Evolutionary conservation across 2,797 vertebrate species (phyloP).

Genomic region (Galaxias olidus): DNA sequence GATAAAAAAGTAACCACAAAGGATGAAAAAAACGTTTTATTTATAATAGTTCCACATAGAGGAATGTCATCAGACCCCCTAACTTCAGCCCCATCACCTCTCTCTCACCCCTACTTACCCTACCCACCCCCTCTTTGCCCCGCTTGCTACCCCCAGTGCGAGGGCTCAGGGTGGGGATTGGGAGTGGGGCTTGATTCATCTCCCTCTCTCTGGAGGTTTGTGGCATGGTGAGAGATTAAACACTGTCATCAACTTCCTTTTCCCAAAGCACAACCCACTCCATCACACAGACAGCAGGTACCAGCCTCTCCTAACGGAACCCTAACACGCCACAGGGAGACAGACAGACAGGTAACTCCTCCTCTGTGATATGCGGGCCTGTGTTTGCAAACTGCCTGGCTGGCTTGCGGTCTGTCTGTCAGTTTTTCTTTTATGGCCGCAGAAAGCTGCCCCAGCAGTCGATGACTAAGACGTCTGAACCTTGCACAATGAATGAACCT

Average conservation of each 20-base stretch:
- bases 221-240: conserved; percentile 50
- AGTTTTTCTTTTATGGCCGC: conserved; percentile 17
- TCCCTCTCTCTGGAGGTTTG: conserved; percentile 19
- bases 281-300: conserved; percentile 55
- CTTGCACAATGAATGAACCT: too few relatives aligned
- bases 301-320: conserved; percentile 29
- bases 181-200: conserved; percentile 38
- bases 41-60: conserved; percentile 27
- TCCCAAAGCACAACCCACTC: conserved; percentile 35
- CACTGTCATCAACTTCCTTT: conserved; percentile 48
- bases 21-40: conserved; percentile 6
- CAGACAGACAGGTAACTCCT: conserved; percentile 44
- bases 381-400: conserved; percentile 35
- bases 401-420: conserved; percentile 27
- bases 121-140: conserved; percentile 31
- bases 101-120: conserved; percentile 22
- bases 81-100: conserved; percentile 28
- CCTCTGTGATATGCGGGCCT: neutral
- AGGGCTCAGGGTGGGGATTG: conserved; percentile 30
- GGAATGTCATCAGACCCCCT: conserved; percentile 38
- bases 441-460: conserved; percentile 21
- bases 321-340: conserved; percentile 46
- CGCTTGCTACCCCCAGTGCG: conserved; percentile 2
- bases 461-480: conserved; percentile 27
- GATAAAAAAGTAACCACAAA: neutral